These are phyloP conservation scores for Pygocentrus nattereri DNA, from an alignment of 2,797 vertebrate species.

Conservation along the genomic window DNA sequence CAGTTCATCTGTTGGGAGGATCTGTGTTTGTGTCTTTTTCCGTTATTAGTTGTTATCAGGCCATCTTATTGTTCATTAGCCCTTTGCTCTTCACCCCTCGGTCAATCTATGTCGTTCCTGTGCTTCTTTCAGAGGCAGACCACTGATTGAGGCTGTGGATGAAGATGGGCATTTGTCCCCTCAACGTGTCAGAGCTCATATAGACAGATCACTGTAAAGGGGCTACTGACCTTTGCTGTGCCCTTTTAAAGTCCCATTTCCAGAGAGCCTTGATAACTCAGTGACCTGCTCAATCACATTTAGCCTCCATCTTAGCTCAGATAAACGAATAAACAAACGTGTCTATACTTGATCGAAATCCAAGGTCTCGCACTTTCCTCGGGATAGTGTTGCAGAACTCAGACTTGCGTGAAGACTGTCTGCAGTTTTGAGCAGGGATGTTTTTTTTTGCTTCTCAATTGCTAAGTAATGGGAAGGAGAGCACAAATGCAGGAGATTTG, in stretches of 20 bases:
- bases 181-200: constrained; percentile 4
- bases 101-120: neutral
- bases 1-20: too few species aligned
- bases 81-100: neutral
- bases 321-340: neutral
- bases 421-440: too few species aligned
- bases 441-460: too few species aligned
- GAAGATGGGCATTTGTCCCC: constrained; percentile 10
- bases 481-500: too few species aligned
- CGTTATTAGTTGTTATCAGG: too few species aligned
- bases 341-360: neutral
- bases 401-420: neutral
- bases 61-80: neutral
- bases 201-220: neutral
- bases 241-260: neutral
- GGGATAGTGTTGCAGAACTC: neutral
- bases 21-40: too few species aligned
- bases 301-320: neutral
- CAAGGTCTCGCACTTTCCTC: neutral
- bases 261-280: neutral
- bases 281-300: neutral
- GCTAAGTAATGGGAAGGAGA: too few species aligned
- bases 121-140: neutral
- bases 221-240: constrained; percentile 14
- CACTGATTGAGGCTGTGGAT: constrained; percentile 16